A percentile compares a stretch with the other conserved stretches of the same genome.
Conservation (phyloP, 2,888 invertebrate genomes). For the Diadegma fenestrale region DNA sequence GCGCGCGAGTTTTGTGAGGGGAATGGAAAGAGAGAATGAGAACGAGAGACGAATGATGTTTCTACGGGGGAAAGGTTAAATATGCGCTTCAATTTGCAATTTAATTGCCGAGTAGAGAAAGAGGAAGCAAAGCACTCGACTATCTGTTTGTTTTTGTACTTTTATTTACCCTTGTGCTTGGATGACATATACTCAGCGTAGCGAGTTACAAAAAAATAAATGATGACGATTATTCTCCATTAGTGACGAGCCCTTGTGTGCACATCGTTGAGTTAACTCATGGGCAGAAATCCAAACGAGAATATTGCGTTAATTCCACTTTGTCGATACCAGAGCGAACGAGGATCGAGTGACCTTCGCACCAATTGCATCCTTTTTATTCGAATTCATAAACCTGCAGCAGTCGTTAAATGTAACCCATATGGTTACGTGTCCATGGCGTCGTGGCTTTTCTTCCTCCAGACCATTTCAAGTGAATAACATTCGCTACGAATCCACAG, state of each 20-base stretch:
- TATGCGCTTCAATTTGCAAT: conserved; percentile 58
- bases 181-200: conserved; percentile 4
- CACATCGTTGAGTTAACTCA: background rate
- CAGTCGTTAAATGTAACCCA: conserved; percentile 1
- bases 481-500: background rate
- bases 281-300: background rate
- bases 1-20: conserved; percentile 2
- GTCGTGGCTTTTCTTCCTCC: background rate
- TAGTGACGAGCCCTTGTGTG: background rate
- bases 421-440: background rate
- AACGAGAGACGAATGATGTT: conserved; percentile 35
- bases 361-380: conserved; percentile 11
- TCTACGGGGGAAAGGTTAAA: conserved; percentile 49
- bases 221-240: background rate
- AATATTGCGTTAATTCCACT: background rate
- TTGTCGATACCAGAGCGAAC: background rate
- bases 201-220: conserved; percentile 15
- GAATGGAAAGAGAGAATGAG: conserved; percentile 33
- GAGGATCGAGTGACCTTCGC: conserved; percentile 12
- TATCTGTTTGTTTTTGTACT: conserved; percentile 36
- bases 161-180: conserved; percentile 20
- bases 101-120: conserved; percentile 45
- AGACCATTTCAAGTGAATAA: conserved; percentile 1
- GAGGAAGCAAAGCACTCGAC: conserved; percentile 31
- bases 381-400: conserved; percentile 26